Conservation (phyloP, 2,797 vertebrate genomes). For the Sebastes minor region DNA sequence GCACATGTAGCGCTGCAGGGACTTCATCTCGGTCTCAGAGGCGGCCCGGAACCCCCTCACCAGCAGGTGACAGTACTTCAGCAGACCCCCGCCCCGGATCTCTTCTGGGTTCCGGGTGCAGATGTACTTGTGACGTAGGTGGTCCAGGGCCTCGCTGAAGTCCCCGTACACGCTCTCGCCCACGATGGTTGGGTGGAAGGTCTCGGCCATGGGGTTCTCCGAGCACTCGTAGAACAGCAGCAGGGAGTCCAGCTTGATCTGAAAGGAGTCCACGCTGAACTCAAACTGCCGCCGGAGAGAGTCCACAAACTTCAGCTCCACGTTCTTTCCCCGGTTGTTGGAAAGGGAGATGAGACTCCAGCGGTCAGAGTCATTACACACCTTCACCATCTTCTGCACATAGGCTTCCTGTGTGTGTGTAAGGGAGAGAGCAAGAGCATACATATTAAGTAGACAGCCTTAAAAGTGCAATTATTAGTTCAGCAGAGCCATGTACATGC, state of each 20-base stretch:
- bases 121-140: constrained; percentile 95
- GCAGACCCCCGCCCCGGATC: constrained; percentile 95
- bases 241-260: constrained; percentile 98
- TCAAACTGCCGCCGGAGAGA: constrained; percentile 98
- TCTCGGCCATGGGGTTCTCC: constrained; percentile 96
- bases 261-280: constrained; percentile 99
- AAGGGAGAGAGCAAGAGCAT: background rate
- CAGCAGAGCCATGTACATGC: background rate
- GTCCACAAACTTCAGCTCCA: constrained; percentile 99
- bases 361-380: constrained; percentile 97
- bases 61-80: constrained; percentile 99
- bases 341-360: constrained; percentile 99
- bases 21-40: constrained; percentile 96
- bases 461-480: background rate
- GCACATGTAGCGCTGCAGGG: constrained; percentile 98
- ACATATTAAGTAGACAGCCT: background rate
- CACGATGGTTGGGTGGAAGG: constrained; percentile 96
- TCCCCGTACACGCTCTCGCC: constrained; percentile 97
- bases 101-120: constrained; percentile 98
- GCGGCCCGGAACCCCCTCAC: constrained; percentile 94
- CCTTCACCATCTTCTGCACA: constrained; percentile 99
- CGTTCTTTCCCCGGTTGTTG: constrained; percentile 98
- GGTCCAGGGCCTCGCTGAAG: constrained; percentile 94
- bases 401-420: constrained; percentile 88
- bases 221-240: constrained; percentile 98